Conservation (phyloP, 2,113 vertebrate genomes). For the Laticauda laticaudata region DNA sequence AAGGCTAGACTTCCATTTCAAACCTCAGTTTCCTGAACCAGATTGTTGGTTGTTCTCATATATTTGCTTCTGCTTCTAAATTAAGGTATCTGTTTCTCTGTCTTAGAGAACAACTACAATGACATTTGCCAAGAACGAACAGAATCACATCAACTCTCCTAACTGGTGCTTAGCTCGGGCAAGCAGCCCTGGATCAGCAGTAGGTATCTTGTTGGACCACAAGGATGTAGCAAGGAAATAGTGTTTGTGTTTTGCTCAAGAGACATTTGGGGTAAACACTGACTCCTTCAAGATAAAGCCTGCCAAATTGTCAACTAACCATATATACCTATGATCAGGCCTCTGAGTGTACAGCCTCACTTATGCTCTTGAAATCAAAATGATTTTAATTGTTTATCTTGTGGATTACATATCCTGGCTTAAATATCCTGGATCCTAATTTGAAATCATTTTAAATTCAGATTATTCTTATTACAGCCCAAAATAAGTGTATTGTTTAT, state of each 20-base stretch:
- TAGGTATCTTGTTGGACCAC: not conserved
- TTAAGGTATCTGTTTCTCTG: not conserved
- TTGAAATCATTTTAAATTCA: not conserved
- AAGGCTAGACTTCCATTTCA: not conserved
- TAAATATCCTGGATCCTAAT: not conserved
- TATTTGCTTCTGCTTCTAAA: not conserved
- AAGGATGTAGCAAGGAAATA: too few species aligned
- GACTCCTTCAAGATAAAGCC: not conserved
- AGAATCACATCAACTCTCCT: not conserved
- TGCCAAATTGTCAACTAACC: not conserved
- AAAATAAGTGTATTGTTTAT: not conserved
- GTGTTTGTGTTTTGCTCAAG: not conserved
- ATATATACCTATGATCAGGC: not conserved
- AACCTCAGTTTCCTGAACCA: not conserved
- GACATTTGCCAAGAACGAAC: not conserved
- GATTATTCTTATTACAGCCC: not conserved
- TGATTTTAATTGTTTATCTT: not conserved
- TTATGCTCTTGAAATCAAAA: not conserved
- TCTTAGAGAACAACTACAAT: not conserved
- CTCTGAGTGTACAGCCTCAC: not conserved
- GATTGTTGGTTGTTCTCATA: not conserved
- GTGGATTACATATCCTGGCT: not conserved
- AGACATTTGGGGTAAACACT: not conserved
- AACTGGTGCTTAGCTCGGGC: constrained; percentile 4
- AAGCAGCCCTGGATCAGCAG: not conserved